These are phyloP conservation scores for Bubo blakistoni DNA, from an alignment of 2,113 vertebrate genomes.

Conservation along the genomic window DNA sequence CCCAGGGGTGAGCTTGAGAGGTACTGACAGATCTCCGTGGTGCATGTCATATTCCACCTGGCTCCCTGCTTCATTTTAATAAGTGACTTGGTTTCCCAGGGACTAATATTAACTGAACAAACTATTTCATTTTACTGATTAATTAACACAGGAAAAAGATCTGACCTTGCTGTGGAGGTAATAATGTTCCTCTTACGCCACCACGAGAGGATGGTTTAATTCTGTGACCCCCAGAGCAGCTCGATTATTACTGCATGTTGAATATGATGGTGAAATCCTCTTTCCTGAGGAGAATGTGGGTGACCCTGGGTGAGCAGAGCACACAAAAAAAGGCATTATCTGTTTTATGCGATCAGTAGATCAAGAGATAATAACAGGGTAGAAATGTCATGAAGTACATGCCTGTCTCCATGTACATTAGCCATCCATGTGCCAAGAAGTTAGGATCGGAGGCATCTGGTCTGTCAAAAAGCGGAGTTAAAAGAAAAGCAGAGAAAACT, in stretches of 20 bases:
- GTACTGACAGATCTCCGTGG: background rate
- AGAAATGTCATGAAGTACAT: constrained; percentile 5
- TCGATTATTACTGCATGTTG: background rate
- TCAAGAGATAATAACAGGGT: background rate
- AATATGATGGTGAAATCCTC: background rate
- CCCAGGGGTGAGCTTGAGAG: background rate
- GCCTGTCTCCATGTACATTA: background rate
- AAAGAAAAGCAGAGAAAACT: constrained; percentile 1
- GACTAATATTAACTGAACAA: background rate
- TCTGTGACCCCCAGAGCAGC: background rate
- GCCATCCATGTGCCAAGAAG: background rate
- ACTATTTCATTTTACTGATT: constrained; percentile 12
- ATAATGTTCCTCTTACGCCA: background rate
- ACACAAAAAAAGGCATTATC: background rate
- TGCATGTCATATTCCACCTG: background rate
- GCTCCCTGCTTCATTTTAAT: background rate
- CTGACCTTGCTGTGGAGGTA: background rate
- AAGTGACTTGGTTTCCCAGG: background rate
- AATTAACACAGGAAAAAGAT: background rate
- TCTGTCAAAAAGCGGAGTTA: background rate
- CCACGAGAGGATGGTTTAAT: background rate
- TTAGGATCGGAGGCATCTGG: background rate
- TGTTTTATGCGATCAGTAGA: background rate
- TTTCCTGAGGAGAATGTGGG: background rate
- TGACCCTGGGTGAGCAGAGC: background rate